Conservation (phyloP, 2,888 invertebrate genomes). For the Andrena trimmerana region DNA sequence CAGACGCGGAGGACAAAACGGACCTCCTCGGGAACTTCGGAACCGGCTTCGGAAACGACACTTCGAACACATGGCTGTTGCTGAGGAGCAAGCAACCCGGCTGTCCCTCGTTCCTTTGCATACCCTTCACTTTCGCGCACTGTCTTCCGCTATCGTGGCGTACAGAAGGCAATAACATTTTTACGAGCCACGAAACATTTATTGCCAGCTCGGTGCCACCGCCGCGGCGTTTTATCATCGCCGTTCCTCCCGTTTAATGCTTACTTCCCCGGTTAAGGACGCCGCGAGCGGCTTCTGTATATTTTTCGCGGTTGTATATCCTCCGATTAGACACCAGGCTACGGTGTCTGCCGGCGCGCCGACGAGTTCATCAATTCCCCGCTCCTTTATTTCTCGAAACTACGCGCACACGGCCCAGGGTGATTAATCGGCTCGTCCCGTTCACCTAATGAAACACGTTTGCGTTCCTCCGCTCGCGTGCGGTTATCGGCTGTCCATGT, state of each 20-base stretch:
- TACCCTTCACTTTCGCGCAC: constrained; percentile 65
- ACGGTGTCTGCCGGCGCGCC: constrained; percentile 23
- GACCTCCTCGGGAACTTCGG: too few species aligned
- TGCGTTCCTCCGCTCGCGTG: not conserved
- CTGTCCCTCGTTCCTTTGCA: constrained; percentile 55
- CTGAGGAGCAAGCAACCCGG: not conserved
- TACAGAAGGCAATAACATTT: constrained; percentile 80
- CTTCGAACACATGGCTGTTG: not conserved
- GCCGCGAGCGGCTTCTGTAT: constrained; percentile 61
- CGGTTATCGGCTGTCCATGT: not conserved
- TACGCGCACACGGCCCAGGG: not conserved
- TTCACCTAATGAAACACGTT: constrained; percentile 23
- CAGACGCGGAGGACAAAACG: too few species aligned
- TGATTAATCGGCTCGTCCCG: constrained; percentile 27
- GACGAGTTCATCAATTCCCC: constrained; percentile 47
- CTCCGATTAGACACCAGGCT: constrained; percentile 46
- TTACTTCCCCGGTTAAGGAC: constrained; percentile 64
- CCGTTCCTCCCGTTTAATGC: constrained; percentile 69
- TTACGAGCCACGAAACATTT: constrained; percentile 83
- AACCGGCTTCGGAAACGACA: not conserved
- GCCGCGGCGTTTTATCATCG: constrained; percentile 75
- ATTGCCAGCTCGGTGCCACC: constrained; percentile 75
- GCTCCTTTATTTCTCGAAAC: constrained; percentile 17
- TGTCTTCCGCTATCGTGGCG: constrained; percentile 70
- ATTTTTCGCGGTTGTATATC: constrained; percentile 50